phyloP scores from a whole-genome alignment of 1,140 invertebrate species.

The Ganaspis sp. region DNA sequence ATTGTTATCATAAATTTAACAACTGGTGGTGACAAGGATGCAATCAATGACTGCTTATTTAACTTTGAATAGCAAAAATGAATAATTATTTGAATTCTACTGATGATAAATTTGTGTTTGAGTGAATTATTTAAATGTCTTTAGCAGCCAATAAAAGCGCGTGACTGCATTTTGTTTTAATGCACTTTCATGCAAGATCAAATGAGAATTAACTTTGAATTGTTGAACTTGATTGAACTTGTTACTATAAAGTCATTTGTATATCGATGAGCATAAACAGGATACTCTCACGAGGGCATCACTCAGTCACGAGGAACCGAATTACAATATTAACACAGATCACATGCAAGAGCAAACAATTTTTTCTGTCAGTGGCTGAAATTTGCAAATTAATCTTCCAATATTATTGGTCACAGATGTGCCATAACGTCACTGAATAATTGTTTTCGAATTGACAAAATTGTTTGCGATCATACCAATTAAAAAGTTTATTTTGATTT shows the following conservation, averaged over 20 bases:
- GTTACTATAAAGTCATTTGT: conserved; percentile 1
- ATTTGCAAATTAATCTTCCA: not conserved
- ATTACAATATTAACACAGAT: conserved; percentile 13
- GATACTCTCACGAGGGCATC: not conserved
- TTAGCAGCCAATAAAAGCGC: not conserved
- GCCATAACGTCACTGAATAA: not conserved
- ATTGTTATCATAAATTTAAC: too few relatives aligned
- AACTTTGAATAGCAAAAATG: too few relatives aligned
- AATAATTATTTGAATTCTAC: too few relatives aligned
- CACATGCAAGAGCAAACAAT: not conserved
- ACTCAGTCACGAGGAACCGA: not conserved
- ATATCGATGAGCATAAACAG: not conserved
- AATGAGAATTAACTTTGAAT: not conserved
- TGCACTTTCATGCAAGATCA: not conserved
- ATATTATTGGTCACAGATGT: conserved; percentile 8
- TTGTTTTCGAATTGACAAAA: not conserved
- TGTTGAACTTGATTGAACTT: conserved; percentile 15
- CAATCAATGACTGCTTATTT: too few relatives aligned
- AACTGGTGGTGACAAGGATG: too few relatives aligned
- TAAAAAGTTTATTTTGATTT: too few relatives aligned
- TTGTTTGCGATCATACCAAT: not conserved
- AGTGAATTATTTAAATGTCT: too few relatives aligned
- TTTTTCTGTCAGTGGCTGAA: not conserved
- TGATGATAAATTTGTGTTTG: too few relatives aligned
- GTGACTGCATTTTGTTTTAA: conserved; percentile 15